Conservation (phyloP, 2,888 invertebrate species). For the Masnerella sp. region DNA sequence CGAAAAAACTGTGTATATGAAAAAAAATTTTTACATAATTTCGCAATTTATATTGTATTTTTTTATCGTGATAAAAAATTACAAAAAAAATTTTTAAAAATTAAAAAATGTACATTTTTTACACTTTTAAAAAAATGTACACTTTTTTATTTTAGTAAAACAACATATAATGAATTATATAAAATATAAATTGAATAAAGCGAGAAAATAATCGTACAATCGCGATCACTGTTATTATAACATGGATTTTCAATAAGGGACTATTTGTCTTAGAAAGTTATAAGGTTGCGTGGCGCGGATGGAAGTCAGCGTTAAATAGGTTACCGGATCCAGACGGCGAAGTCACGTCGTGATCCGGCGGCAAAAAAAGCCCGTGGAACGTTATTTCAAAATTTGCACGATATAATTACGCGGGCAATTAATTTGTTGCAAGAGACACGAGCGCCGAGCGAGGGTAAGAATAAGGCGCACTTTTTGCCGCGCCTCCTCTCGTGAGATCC, state of each 20-base stretch:
- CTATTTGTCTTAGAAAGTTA: conserved; percentile 57
- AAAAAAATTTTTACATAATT: no score
- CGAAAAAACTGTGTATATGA: no score
- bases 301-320: conserved; percentile 47
- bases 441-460: conserved; percentile 43
- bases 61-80: no score
- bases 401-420: conserved; percentile 61
- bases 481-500: conserved; percentile 56
- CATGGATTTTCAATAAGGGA: conserved; percentile 48
- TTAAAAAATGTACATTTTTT: no score
- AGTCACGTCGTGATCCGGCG: conserved; percentile 55
- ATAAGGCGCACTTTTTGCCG: conserved; percentile 52
- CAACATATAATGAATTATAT: no score
- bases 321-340: conserved; percentile 52
- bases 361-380: conserved; percentile 48
- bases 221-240: not conserved
- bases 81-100: no score
- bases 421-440: conserved; percentile 59
- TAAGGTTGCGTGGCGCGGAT: conserved; percentile 27
- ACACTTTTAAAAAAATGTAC: no score
- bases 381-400: conserved; percentile 59
- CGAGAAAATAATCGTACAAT: not conserved
- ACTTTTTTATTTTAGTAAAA: no score
- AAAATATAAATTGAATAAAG: no score
- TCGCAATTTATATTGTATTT: no score